A percentile compares a stretch with the other conserved stretches of the same genome.
phyloP scores from a whole-genome alignment of 2,888 invertebrate species.

The Heliconius aoede region DNA sequence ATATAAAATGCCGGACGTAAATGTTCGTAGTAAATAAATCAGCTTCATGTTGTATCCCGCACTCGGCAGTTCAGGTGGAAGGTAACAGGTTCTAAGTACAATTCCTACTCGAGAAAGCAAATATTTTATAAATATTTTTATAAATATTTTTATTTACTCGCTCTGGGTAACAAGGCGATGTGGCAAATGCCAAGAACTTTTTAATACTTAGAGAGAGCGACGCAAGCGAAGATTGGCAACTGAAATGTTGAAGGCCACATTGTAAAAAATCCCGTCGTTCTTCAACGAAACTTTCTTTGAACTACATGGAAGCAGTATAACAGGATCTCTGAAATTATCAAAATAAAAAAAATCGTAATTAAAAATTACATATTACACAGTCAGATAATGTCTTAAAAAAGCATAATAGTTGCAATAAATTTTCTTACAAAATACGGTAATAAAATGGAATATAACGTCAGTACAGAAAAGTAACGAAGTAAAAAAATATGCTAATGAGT shows the following conservation, averaged over 20 bases:
- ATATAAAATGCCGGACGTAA: conserved; percentile 2
- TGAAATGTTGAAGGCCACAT: neutral
- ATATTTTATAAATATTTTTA: no score
- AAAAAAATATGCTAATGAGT: conserved; percentile 47
- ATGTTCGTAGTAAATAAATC: neutral
- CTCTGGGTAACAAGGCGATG: no score
- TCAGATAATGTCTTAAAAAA: neutral
- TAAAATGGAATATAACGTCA: conserved; percentile 23
- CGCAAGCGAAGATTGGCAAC: neutral
- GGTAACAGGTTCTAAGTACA: no score
- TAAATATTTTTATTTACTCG: no score
- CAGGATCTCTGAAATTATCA: neutral
- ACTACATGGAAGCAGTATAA: neutral
- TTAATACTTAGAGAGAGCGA: neutral
- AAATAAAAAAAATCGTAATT: neutral
- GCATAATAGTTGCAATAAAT: neutral
- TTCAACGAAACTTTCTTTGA: neutral
- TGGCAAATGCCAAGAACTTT: no score
- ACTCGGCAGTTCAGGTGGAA: no score
- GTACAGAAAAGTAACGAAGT: conserved; percentile 43
- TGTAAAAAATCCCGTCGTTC: neutral
- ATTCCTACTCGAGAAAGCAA: no score
- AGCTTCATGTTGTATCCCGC: no score
- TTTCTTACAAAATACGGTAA: conserved; percentile 6
- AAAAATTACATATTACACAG: neutral